A percentile compares a stretch with the other conserved stretches of the same genome.
These are phyloP conservation scores for Platygyra sinensis DNA, from an alignment of 64 coral and sea anemone species.

Conservation along the genomic window DNA sequence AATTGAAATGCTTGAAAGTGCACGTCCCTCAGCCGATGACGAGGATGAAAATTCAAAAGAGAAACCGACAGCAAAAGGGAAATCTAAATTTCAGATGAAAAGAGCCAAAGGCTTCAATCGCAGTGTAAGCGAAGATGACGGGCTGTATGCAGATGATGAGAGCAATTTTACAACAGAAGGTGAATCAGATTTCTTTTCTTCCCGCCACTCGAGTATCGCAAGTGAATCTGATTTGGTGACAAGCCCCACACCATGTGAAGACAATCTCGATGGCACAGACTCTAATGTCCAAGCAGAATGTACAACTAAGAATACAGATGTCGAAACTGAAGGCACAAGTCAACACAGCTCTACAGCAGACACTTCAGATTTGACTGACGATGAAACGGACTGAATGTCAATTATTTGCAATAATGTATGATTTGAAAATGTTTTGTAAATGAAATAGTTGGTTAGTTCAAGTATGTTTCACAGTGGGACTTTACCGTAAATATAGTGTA, in stretches of 20 bases:
- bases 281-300: not conserved
- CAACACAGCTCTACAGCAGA: slow-evolving; percentile 19
- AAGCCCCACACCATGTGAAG: slow-evolving; percentile 6
- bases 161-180: slow-evolving; percentile 47
- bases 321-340: slow-evolving; percentile 14
- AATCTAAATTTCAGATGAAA: not conserved
- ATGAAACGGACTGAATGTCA: slow-evolving; percentile 3
- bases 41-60: slow-evolving; percentile 12
- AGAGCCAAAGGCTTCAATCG: not conserved
- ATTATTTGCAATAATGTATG: too few relatives aligned
- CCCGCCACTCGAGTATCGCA: slow-evolving; percentile 43
- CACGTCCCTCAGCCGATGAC: not conserved
- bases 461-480: too few relatives aligned
- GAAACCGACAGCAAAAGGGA: not conserved
- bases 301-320: not conserved
- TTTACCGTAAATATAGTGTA: too few relatives aligned
- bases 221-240: slow-evolving; percentile 22
- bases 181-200: slow-evolving; percentile 58
- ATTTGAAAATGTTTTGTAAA: too few relatives aligned
- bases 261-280: not conserved
- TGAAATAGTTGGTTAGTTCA: too few relatives aligned
- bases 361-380: slow-evolving; percentile 15
- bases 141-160: slow-evolving; percentile 6
- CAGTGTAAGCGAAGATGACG: slow-evolving; percentile 18
- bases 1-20: not conserved